phyloP scores from a whole-genome alignment of 2,113 vertebrate species.

The Nipponia nippon region DNA sequence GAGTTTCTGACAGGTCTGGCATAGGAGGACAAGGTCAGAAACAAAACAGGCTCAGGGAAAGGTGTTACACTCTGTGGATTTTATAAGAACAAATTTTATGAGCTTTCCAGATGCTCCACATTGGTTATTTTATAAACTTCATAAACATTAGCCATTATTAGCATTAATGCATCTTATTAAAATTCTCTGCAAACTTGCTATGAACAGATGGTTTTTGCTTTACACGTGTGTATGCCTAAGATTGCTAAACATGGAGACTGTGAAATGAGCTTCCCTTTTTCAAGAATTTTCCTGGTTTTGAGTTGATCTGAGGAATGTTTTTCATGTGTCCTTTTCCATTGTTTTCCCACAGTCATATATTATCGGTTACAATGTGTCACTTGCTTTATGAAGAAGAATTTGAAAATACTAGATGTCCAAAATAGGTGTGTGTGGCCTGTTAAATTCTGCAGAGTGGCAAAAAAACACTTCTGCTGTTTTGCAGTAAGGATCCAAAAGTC shows the following conservation, averaged over 20 bases:
- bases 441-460: background rate
- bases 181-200: background rate
- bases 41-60: background rate
- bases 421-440: background rate
- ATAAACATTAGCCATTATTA: constrained; percentile 29
- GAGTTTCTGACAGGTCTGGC: background rate
- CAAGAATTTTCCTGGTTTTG: background rate
- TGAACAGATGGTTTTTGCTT: background rate
- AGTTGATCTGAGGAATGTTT: background rate
- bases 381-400: background rate
- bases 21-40: background rate
- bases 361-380: background rate
- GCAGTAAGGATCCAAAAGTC: background rate
- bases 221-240: background rate
- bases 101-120: background rate
- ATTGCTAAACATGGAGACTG: background rate
- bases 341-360: background rate
- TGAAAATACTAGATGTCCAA: background rate
- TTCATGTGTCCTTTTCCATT: background rate
- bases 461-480: background rate
- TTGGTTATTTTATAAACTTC: constrained; percentile 17
- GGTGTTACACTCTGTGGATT: background rate
- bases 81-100: background rate
- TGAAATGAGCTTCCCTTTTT: constrained; percentile 1
- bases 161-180: constrained; percentile 10